phyloP scores from a whole-genome alignment of 2,113 vertebrate species.

The Gavialis gangeticus region DNA sequence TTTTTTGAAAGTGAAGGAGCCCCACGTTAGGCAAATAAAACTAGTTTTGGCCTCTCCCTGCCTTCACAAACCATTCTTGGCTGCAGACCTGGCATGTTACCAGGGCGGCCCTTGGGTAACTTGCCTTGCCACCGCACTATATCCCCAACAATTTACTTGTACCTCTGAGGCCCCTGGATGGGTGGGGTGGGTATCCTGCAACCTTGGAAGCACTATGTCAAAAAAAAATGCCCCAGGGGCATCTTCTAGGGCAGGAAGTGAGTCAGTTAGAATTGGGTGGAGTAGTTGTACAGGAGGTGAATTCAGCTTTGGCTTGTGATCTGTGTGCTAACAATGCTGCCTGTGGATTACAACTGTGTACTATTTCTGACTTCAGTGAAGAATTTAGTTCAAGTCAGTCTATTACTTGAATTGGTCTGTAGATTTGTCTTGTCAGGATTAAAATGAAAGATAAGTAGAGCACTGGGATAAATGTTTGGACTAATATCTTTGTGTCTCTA shows the following conservation, averaged over 20 bases:
- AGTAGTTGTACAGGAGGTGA: background rate
- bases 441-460: background rate
- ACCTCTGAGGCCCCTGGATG: background rate
- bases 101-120: background rate
- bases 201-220: background rate
- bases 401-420: background rate
- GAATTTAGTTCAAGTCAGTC: background rate
- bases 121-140: background rate
- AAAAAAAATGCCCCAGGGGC: background rate
- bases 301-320: background rate
- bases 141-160: background rate
- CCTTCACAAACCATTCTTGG: too few species aligned
- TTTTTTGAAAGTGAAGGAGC: background rate
- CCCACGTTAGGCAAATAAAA: background rate
- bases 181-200: too few species aligned
- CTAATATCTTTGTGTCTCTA: background rate
- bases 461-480: background rate
- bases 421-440: background rate
- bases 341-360: background rate
- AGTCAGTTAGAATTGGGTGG: background rate
- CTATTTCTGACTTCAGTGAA: background rate
- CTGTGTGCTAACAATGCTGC: background rate
- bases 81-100: background rate
- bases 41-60: too few species aligned
- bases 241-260: background rate